Evolutionary conservation across 2,888 invertebrate species (phyloP), one percentile per base, ranked within the genome.

Genomic region (Peribatodes rhomboidaria): DNA sequence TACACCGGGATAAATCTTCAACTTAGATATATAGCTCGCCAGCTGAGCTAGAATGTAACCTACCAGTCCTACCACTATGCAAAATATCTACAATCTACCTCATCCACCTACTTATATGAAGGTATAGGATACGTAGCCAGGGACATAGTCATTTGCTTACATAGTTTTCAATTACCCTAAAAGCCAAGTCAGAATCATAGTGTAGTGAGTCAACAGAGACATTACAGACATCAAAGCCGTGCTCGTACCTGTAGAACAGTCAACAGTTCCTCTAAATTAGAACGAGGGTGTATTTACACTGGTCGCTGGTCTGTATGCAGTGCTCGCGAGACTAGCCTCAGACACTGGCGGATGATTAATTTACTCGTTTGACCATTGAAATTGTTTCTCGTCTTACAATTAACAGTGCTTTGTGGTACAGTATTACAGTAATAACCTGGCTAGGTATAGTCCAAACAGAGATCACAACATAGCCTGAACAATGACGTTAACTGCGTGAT

Each of bases 251-350:
- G 58, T 37, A 18, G 42, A 14, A 27, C 41, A 49, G 49, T 31
- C 39, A 57, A 55, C 55, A 55, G 55, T 35, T n/a, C 14, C 57
- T 47, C 47, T 57, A 57, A 57, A 58, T 58, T 58, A 49, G 49
- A 58, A 58, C 49, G 58, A 58, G 35, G 58, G 39, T 41, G 41
- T 49, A 47, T 39, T 58, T 47, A 58, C 49, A 18, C 39, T 58
- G 49, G 20, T 35, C 14, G 37, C 49, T 22, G 58, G 58, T 37
- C 31, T 55, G 55, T 55, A 44, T 55, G 44, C 44, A 18, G 44
- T 33, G 53, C 55, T 61, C 47, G 53, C n/a, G 49, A 61, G 55
- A 53, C 61, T 13, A 18, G 49, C 37, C 18, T 41, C 55, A 61
- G 54, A 61, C 39, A 47, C 47, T 33, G 13, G 18, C 20, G 13